Evolutionary conservation across 2,797 vertebrate genomes (phyloP).

Genomic region (Sebastes variabilis): DNA sequence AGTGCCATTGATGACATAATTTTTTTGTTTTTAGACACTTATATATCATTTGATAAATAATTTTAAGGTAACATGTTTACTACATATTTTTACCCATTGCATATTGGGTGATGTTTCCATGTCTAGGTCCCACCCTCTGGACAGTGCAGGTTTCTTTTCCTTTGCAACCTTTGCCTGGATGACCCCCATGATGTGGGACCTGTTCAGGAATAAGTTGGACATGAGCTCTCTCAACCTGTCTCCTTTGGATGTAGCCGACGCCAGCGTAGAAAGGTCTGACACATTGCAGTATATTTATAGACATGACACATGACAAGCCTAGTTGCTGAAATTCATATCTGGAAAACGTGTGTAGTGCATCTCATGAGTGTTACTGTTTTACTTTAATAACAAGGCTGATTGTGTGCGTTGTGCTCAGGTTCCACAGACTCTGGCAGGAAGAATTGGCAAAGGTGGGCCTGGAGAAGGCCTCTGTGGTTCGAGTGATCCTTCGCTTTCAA

Average conservation of each 20-base stretch:
- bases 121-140: constrained; percentile 77
- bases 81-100: not conserved
- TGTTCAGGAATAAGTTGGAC: constrained; percentile 77
- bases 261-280: constrained; percentile 79
- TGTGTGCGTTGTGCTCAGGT: constrained; percentile 68
- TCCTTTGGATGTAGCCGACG: constrained; percentile 65
- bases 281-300: too few species aligned
- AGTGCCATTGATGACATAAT: constrained; percentile 21
- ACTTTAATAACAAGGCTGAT: not conserved
- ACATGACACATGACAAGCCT: not conserved
- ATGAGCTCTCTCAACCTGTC: constrained; percentile 72
- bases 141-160: constrained; percentile 83
- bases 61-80: not conserved
- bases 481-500: constrained; percentile 80
- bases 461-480: constrained; percentile 80
- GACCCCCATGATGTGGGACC: constrained; percentile 79
- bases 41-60: not conserved
- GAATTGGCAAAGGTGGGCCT: constrained; percentile 77
- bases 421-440: constrained; percentile 81
- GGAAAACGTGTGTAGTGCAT: not conserved
- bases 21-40: not conserved
- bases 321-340: not conserved
- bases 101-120: not conserved
- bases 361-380: not conserved
- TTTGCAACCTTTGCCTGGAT: constrained; percentile 84